These are phyloP conservation scores for Lepidurus packardi DNA, from an alignment of 1,140 invertebrate genomes.

Conservation along the genomic window DNA sequence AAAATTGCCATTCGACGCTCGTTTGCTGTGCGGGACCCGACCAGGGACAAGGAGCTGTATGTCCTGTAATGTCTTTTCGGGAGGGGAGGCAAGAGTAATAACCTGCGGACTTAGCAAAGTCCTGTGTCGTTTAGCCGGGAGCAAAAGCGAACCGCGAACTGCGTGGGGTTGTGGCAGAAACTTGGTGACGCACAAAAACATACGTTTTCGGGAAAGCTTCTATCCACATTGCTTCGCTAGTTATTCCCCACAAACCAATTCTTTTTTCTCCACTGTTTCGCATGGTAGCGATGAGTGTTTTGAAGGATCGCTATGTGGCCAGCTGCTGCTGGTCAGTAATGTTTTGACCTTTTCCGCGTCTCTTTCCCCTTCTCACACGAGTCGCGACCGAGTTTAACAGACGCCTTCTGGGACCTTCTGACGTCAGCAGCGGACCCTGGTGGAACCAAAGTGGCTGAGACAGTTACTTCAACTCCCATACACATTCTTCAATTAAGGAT, in stretches of 20 bases:
- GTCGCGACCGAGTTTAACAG: not conserved
- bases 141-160: not conserved
- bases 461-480: not conserved
- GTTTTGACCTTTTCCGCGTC: not conserved
- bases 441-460: not conserved
- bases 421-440: not conserved
- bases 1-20: conserved; percentile 4
- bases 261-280: too few relatives aligned
- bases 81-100: not conserved
- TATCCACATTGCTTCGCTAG: too few relatives aligned
- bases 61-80: not conserved
- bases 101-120: not conserved
- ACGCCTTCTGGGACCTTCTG: conserved; percentile 8
- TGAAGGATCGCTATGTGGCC: not conserved
- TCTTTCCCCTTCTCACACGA: not conserved
- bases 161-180: not conserved
- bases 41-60: not conserved
- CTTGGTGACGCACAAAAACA: not conserved
- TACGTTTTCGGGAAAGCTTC: not conserved
- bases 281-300: not conserved
- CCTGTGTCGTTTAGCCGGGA: not conserved
- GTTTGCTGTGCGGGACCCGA: not conserved
- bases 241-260: too few relatives aligned
- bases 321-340: conserved; percentile 12
- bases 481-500: not conserved